These are phyloP conservation scores for Phalloptychus januarius DNA, from an alignment of 2,797 vertebrate genomes.

Conservation along the genomic window DNA sequence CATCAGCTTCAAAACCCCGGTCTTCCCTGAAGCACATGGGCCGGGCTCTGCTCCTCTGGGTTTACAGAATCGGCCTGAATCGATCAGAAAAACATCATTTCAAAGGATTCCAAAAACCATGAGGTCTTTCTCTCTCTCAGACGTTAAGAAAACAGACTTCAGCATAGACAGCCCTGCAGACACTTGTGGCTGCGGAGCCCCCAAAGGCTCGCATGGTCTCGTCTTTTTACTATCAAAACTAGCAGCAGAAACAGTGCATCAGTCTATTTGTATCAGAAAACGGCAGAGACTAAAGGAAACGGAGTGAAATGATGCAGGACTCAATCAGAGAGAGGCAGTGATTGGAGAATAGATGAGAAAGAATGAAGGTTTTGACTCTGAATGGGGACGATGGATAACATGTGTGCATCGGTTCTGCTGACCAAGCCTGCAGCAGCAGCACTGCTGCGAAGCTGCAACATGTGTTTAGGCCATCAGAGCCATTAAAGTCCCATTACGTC, in stretches of 20 bases:
- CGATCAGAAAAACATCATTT: conserved; percentile 74
- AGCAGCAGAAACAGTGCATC: conserved; percentile 47
- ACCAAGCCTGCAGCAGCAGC: conserved; percentile 53
- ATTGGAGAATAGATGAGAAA: conserved; percentile 26
- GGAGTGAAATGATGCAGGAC: conserved; percentile 14
- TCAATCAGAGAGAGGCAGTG: conserved; percentile 22
- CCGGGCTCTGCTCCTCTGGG: conserved; percentile 66
- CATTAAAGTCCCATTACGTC: conserved; percentile 79
- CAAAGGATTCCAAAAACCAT: conserved; percentile 68
- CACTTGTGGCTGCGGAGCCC: conserved; percentile 63
- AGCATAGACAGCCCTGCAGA: conserved; percentile 72
- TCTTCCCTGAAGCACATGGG: conserved; percentile 68
- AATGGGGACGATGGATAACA: conserved; percentile 42
- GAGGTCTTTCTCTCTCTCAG: conserved; percentile 61
- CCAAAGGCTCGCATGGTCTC: conserved; percentile 57
- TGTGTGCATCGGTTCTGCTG: conserved; percentile 51
- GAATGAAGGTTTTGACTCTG: conserved; percentile 8
- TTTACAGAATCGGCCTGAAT: conserved; percentile 65
- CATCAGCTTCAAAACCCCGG: conserved; percentile 59
- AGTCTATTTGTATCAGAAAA: conserved; percentile 22
- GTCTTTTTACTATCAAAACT: conserved; percentile 49
- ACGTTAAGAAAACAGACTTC: conserved; percentile 65
- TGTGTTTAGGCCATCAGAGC: conserved; percentile 81
- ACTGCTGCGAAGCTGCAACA: conserved; percentile 59
- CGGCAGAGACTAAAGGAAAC: conserved; percentile 30